Evolutionary conservation across 2,888 invertebrate genomes (phyloP).

Genomic region (Oxycera nigricornis): DNA sequence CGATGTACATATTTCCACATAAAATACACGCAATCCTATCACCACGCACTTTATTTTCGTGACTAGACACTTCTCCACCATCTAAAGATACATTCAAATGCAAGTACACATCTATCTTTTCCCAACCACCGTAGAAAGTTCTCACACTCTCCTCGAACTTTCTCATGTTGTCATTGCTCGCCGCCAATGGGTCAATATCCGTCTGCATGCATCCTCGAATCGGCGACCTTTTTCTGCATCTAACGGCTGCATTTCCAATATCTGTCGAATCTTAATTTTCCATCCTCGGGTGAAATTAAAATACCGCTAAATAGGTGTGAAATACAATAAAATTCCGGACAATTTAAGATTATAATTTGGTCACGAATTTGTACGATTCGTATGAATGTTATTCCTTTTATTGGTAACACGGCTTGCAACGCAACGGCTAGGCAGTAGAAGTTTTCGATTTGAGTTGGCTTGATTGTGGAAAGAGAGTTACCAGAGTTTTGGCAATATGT

Average conservation of each 20-base stretch:
- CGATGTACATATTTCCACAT: too few species aligned
- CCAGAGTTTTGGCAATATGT: too few species aligned
- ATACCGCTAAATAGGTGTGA: constrained; percentile 29
- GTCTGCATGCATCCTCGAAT: neutral
- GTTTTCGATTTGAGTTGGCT: too few species aligned
- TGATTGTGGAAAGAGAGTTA: too few species aligned
- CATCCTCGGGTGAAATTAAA: neutral
- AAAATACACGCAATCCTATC: neutral
- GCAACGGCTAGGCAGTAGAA: too few species aligned
- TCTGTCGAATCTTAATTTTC: constrained; percentile 9
- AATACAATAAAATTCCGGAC: constrained; percentile 24
- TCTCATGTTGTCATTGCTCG: neutral
- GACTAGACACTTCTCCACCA: constrained; percentile 2
- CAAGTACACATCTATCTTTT: neutral
- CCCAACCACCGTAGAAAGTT: neutral
- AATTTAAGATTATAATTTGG: constrained; percentile 34
- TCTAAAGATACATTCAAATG: neutral
- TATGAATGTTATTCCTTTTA: neutral
- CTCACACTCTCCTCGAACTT: constrained; percentile 2
- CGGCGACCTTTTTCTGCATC: neutral
- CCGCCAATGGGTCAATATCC: neutral
- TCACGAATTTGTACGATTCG: constrained; percentile 17
- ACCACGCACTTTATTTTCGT: neutral
- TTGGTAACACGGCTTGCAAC: too few species aligned
- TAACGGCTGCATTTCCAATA: constrained; percentile 1